Evolutionary conservation across 2,113 vertebrate species (phyloP), one percentile per base, ranked within the genome.

Genomic region (Lophochroa leadbeateri): DNA sequence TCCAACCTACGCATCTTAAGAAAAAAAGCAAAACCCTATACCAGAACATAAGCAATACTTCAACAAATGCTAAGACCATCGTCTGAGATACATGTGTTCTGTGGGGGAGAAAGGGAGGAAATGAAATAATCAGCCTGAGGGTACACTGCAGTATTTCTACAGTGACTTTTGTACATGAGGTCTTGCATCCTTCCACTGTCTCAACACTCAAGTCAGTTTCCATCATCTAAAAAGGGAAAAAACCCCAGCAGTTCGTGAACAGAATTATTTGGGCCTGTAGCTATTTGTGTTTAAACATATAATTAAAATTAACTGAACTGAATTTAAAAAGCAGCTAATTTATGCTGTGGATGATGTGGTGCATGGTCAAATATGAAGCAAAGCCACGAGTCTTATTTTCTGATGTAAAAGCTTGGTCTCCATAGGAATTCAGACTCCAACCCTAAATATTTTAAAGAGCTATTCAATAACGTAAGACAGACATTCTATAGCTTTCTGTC

Each of bases 141-240:
- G 52, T 29, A 70, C 17, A 55, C 64, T 71, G 20, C 69, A 88
- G 2, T 86, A 61, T 84, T 90, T 88, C 86, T 79, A 78, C 70
- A 58, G 16, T 53, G 70, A 91, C 39, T 96, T 94, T 53, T 57
- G 74, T 69, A 82, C 52, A 68, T 27, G 7, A 84, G 84, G 33
- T 57, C 86, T 87, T 71, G 25, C 61, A 88, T 93, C 37, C 58
- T 90, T 29, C 70, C 21, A 87, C 68, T 91, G 89, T 89, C 61
- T 92, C 61, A 91, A 55, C 29, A 81, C 43, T 81, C 27, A 17
- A 90, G 33, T 39, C 72, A 88, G 58, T 83, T 94, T 90, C 68
- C 39, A 81, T 25, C 55, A 70, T n/a, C 17, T 68, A 75, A 68
- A 88, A 82, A 63, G 8, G 19, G 65, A 84, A 86, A 74, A 68